Conservation (phyloP, 2,888 invertebrate species). For the Exocentrus adspersus region DNA sequence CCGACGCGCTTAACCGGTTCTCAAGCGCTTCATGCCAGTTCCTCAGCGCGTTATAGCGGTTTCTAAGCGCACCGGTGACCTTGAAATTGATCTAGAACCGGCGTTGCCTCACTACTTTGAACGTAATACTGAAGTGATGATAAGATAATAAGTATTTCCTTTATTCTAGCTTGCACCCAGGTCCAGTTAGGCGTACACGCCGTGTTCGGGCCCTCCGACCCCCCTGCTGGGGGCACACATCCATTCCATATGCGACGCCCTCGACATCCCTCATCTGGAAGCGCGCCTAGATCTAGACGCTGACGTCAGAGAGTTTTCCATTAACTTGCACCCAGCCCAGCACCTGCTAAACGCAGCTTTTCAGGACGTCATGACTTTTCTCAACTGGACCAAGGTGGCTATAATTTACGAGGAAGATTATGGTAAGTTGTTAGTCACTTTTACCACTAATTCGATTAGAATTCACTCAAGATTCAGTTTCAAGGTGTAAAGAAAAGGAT, state of each 20-base stretch:
- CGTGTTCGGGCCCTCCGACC: constrained; percentile 82
- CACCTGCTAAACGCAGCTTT: constrained; percentile 77
- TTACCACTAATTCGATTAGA: not conserved
- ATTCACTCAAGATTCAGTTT: too few relatives aligned
- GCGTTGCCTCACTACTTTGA: too few relatives aligned
- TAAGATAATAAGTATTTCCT: too few relatives aligned
- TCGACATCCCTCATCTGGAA: constrained; percentile 84
- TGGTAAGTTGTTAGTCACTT: constrained; percentile 64
- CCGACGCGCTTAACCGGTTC: too few relatives aligned
- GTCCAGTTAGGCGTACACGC: constrained; percentile 77
- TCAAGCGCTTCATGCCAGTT: too few relatives aligned
- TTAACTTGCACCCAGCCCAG: constrained; percentile 83
- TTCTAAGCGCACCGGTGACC: too few relatives aligned
- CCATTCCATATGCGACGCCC: constrained; percentile 82
- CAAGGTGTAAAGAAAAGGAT: too few relatives aligned
- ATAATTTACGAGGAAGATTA: constrained; percentile 93
- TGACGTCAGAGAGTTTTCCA: constrained; percentile 74
- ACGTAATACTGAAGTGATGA: too few relatives aligned
- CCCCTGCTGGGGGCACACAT: constrained; percentile 78
- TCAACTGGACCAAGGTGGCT: constrained; percentile 94
- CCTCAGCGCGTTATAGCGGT: too few relatives aligned
- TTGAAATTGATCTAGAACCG: too few relatives aligned
- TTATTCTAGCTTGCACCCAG: constrained; percentile 74
- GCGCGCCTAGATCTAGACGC: constrained; percentile 71
- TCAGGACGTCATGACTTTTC: constrained; percentile 80